Percentiles rank a stretch among this genome's conserved stretches.
These are phyloP conservation scores for Muscicapa comitata DNA, from an alignment of 2,797 vertebrate species.

Conservation along the genomic window DNA sequence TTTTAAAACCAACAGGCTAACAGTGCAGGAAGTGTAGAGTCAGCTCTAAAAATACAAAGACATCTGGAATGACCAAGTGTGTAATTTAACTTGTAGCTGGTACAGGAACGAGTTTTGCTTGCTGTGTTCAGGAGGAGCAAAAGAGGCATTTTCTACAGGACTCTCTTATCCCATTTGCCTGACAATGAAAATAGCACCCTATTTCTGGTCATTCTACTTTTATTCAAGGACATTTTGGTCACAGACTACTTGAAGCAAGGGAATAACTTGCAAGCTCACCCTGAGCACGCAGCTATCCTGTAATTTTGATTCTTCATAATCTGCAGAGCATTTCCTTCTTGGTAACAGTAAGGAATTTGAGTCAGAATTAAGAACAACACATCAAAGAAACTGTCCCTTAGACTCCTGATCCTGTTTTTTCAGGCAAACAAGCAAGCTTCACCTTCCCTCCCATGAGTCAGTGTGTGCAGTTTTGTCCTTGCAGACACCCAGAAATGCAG, in stretches of 20 bases:
- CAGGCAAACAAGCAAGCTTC: neutral
- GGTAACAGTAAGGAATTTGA: neutral
- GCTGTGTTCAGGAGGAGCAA: neutral
- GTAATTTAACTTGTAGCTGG: conserved; percentile 26
- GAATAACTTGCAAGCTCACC: neutral
- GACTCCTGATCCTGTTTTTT: neutral
- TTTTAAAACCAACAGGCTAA: conserved; percentile 22
- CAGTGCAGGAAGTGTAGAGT: neutral
- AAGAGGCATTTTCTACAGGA: neutral
- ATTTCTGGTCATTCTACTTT: conserved; percentile 6
- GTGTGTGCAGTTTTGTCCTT: neutral
- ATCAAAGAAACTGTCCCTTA: neutral
- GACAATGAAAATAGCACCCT: neutral
- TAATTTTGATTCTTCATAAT: neutral
- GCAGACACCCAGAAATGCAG: neutral
- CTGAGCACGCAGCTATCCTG: neutral
- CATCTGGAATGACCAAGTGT: neutral
- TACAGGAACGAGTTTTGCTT: neutral
- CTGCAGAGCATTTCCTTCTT: neutral
- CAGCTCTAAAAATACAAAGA: conserved; percentile 43
- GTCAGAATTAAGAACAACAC: neutral
- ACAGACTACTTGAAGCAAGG: neutral
- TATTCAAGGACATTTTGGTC: neutral
- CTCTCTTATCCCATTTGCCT: neutral
- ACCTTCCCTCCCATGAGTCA: neutral